phyloP scores from a whole-genome alignment of 2,797 vertebrate species.

The Falco rusticolus region DNA sequence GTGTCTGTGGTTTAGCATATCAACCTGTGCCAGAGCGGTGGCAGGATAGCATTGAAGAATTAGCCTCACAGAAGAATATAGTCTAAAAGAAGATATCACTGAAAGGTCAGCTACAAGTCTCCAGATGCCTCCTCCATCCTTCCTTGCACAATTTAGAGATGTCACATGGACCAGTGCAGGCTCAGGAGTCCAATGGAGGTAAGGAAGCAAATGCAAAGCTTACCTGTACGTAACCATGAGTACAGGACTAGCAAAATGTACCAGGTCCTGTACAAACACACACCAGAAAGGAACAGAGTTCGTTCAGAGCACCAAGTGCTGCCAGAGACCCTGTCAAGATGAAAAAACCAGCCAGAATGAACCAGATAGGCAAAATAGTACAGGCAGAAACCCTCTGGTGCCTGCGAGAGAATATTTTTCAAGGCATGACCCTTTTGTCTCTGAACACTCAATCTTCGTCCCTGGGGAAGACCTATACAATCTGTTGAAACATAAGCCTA shows the following conservation, averaged over 20 bases:
- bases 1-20: background rate
- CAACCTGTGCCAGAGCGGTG: background rate
- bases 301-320: background rate
- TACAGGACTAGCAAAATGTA: background rate
- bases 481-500: background rate
- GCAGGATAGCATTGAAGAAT: background rate
- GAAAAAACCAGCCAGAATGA: background rate
- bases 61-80: background rate
- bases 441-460: background rate
- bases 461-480: background rate
- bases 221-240: too few relatives aligned
- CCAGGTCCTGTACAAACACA: background rate
- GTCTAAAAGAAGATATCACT: background rate
- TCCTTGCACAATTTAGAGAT: background rate
- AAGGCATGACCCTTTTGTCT: background rate
- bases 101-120: background rate
- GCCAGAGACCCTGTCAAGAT: fast-evolving
- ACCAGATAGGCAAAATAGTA: background rate
- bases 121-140: background rate
- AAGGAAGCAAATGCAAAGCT: background rate
- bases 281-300: background rate
- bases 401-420: background rate
- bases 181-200: background rate
- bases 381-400: background rate
- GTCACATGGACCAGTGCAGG: too few relatives aligned